Percentiles rank a stretch among this genome's conserved stretches.
Conservation (phyloP, 2,797 vertebrate species). For the Danio tinwini region DNA sequence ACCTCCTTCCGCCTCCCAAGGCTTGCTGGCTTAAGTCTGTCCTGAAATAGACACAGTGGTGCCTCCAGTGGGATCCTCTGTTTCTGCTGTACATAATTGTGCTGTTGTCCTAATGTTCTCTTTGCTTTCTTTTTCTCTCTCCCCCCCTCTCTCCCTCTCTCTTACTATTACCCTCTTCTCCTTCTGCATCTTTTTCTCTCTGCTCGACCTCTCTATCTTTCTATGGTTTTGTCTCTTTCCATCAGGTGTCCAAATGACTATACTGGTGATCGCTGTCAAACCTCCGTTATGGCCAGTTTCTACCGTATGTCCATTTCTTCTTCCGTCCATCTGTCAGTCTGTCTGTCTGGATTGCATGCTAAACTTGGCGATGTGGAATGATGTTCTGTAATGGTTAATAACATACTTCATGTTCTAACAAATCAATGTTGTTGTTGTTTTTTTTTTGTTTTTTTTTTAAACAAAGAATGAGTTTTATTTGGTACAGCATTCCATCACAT, state of each 20-base stretch:
- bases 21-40: slow-evolving; percentile 58
- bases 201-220: slow-evolving; percentile 86
- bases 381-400: slow-evolving; percentile 58
- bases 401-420: slow-evolving; percentile 50
- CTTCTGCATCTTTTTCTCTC: slow-evolving; percentile 79
- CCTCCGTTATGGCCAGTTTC: slow-evolving; percentile 99
- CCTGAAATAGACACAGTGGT: slow-evolving; percentile 69
- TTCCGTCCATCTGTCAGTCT: slow-evolving; percentile 68
- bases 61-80: slow-evolving; percentile 75
- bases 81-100: slow-evolving; percentile 77
- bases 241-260: slow-evolving; percentile 99
- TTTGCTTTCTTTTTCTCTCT: slow-evolving; percentile 57
- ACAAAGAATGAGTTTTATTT: slow-evolving; percentile 6
- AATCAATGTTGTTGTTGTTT: neutral
- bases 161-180: slow-evolving; percentile 52
- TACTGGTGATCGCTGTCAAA: slow-evolving; percentile 99
- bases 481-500: slow-evolving; percentile 30
- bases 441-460: neutral
- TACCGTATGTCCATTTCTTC: slow-evolving; percentile 99
- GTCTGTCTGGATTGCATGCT: slow-evolving; percentile 71
- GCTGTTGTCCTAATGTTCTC: slow-evolving; percentile 85
- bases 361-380: slow-evolving; percentile 63
- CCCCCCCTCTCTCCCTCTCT: slow-evolving; percentile 39
- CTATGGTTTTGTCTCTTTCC: slow-evolving; percentile 88
- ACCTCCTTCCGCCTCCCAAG: slow-evolving; percentile 56